Evolutionary conservation across 1,140 invertebrate genomes (phyloP).

Genomic region (Sinella curviseta): DNA sequence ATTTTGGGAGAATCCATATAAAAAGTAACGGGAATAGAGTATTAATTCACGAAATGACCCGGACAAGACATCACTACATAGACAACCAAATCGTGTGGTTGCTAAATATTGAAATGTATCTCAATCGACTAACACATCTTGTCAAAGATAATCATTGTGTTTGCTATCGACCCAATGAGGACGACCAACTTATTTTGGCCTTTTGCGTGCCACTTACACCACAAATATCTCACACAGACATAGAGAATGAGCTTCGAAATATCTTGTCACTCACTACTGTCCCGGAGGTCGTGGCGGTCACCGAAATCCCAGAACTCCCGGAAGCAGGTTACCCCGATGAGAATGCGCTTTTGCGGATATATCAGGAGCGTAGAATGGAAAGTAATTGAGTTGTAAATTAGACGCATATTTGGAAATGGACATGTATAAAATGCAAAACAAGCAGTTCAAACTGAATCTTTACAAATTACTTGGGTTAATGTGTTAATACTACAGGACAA

Average conservation of each 20-base stretch:
- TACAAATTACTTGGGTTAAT: not conserved
- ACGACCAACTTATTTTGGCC: not conserved
- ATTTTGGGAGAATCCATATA: not conserved
- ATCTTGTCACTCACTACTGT: not conserved
- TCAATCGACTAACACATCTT: not conserved
- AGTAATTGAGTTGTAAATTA: too few relatives aligned
- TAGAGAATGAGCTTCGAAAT: not conserved
- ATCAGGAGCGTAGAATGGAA: not conserved
- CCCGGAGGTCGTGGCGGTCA: not conserved
- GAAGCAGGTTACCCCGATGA: not conserved
- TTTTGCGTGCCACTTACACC: not conserved
- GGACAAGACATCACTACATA: not conserved
- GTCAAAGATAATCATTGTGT: not conserved
- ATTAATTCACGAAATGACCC: not conserved
- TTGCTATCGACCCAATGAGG: not conserved
- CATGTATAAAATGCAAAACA: too few relatives aligned
- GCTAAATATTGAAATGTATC: not conserved
- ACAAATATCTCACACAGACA: not conserved
- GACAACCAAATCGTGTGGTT: not conserved
- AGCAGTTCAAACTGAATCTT: too few relatives aligned
- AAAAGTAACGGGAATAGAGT: not conserved
- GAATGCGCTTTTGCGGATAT: not conserved
- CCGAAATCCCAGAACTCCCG: not conserved
- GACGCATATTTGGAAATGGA: too few relatives aligned
- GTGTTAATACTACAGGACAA: not conserved